Evolutionary conservation across 2,113 vertebrate genomes (phyloP), one percentile per base, ranked within the genome.

Genomic region (Nymphicus hollandicus): DNA sequence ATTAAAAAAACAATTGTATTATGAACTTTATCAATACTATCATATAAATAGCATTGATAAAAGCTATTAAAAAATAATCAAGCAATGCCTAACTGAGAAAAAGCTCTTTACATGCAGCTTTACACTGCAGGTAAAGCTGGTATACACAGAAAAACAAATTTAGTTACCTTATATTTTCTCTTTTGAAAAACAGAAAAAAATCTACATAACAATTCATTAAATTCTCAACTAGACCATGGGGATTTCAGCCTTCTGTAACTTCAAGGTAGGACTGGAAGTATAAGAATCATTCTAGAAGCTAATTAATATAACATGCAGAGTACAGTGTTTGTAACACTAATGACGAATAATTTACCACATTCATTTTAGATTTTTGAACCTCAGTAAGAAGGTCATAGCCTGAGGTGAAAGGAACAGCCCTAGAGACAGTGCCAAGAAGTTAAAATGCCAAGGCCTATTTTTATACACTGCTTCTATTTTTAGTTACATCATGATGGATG

Each of bases 381-480:
- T 91, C 81, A 28, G 50, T 50, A 85, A 87, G 78, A 96, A 96
- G 92, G 81, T 93, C 88, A 88, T 4, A 92, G 83, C 92, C 96
- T 13, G 83, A 96, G 96, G 86, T 96, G 88, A 94, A 92, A 91
- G 92, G 65, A 96, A 17, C 94, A 94, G 69, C 84, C 90, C 90
- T 50, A 13, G 3, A 89, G 86, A 86, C 76, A 43, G 70, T n/a
- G 86, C 91, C 90, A 96, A 93, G 93, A 91, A 86, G 60, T 81
- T 95, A 86, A 95, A 93, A 97, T 86, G 90, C 93, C 88, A 97
- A 94, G 35, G 50, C 11, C 89, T 96, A 91, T 95, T 94, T 95
- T 95, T 91, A 90, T 44, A 65, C 1, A 0, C 52, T 76, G 81
- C 35, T 95, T 91, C 89, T 95, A 82, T 96, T 96, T 88, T 95